phyloP scores from a whole-genome alignment of 1,140 invertebrate species.

The Bombus confusus region DNA sequence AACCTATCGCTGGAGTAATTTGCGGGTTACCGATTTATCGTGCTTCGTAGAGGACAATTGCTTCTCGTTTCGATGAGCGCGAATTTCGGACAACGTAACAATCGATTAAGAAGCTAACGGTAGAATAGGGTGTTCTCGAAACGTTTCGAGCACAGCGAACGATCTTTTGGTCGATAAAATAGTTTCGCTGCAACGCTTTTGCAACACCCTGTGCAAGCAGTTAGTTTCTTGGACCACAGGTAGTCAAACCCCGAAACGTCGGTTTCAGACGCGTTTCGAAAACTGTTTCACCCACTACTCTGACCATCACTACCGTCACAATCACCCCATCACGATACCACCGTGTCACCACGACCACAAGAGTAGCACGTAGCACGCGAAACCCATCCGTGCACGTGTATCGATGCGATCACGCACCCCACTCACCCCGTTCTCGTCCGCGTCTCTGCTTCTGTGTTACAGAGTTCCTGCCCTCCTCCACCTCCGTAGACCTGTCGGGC shows the following conservation, averaged over 20 bases:
- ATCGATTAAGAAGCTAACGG: neutral
- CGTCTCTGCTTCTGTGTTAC: conserved; percentile 83
- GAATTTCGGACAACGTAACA: neutral
- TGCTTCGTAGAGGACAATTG: neutral
- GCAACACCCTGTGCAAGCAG: neutral
- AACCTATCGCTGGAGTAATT: conserved; percentile 30
- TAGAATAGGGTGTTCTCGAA: neutral
- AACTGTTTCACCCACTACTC: neutral
- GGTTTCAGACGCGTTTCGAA: neutral
- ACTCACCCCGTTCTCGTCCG: conserved; percentile 77
- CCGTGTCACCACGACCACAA: conserved; percentile 36
- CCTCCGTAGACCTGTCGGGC: conserved; percentile 83
- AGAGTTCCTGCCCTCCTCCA: conserved; percentile 83
- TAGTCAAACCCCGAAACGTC: neutral
- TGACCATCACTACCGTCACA: neutral
- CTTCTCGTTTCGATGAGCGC: neutral
- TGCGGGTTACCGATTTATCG: neutral
- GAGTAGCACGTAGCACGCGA: conserved; percentile 54
- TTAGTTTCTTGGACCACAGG: neutral
- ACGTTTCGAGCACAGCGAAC: too few species aligned
- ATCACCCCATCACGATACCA: neutral
- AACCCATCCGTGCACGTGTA: conserved; percentile 63
- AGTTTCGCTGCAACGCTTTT: neutral
- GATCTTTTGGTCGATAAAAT: too few species aligned
- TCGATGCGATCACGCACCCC: conserved; percentile 67